These are phyloP conservation scores for Piprites chloris DNA, from an alignment of 2,113 vertebrate genomes.

Conservation along the genomic window DNA sequence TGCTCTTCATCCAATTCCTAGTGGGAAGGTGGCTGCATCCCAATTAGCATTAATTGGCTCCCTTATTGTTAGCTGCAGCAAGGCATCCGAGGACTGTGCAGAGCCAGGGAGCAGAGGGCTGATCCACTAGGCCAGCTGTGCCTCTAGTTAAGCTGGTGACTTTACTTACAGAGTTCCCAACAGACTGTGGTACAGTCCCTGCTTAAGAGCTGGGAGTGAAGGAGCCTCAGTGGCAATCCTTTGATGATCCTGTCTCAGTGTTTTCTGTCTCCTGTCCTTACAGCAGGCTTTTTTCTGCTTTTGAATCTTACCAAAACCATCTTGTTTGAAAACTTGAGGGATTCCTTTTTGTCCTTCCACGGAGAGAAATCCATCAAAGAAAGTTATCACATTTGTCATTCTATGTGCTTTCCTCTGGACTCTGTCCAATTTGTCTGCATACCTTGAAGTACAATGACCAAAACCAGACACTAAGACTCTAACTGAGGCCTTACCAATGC, in stretches of 20 bases:
- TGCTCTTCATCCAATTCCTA: background rate
- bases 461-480: background rate
- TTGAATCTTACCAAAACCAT: background rate
- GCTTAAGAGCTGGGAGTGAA: background rate
- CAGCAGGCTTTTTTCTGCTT: background rate
- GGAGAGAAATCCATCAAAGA: background rate
- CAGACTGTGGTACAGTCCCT: background rate
- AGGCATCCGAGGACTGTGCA: background rate
- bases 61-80: background rate
- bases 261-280: background rate
- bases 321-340: background rate
- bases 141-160: background rate
- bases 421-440: background rate
- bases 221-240: background rate
- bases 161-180: background rate
- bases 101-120: background rate
- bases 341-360: background rate
- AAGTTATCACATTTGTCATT: background rate
- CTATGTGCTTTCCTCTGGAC: background rate
- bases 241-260: background rate
- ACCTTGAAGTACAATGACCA: background rate
- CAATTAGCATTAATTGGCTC: conserved; percentile 33
- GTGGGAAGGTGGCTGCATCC: background rate
- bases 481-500: background rate
- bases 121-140: background rate